Evolutionary conservation across 2,113 vertebrate genomes (phyloP), one percentile per base, ranked within the genome.

Genomic region (Entomyzon cyanotis): DNA sequence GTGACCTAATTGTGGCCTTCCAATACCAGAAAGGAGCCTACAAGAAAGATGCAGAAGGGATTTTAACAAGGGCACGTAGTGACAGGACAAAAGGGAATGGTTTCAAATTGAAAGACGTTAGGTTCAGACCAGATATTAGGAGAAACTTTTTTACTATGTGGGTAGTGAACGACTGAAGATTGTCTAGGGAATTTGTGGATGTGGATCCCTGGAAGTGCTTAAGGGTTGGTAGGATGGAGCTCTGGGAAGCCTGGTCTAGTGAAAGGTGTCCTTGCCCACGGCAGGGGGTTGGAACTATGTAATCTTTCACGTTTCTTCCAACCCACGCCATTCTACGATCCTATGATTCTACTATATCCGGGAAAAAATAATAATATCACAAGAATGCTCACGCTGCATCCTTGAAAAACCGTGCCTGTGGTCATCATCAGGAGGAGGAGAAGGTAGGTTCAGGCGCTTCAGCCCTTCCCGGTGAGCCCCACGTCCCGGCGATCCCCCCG

Each of bases 401-500:
- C 25, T 6, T 31, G 44, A 35, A 19, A 20, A 67, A 3, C 1
- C 21, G 0, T 3, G 22, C 35, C n/a, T 2, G 4, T 0, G 15
- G 31, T 13, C 6, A 11, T 39, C 52, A 27, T 49, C 4, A 37
- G 68, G 11, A 20, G 37, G 9, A 49, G 53, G 8, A 41, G 35
- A 10, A 35, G 52, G 7, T 6, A 1, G 5, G 12, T 11, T 11
- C 6, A 1, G 15, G 25, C 33, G 7, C 2, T 6, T 5, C 47
- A 18, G 24, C n/a, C 70, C 13, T 20, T 13, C 21, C 27, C 0
- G 15, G 11, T 5, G n/a, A 3, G 8, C 50, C 3, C 35, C 56
- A 27, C 2, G 33, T 10, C 15, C 20, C 60, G 0, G 7, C 0
- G 13, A 11, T 3, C 1, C 39, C 35, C 5, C 25, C 2, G 39